Conservation (phyloP, 2,113 vertebrate genomes). For the Atherinomorus stipes region DNA sequence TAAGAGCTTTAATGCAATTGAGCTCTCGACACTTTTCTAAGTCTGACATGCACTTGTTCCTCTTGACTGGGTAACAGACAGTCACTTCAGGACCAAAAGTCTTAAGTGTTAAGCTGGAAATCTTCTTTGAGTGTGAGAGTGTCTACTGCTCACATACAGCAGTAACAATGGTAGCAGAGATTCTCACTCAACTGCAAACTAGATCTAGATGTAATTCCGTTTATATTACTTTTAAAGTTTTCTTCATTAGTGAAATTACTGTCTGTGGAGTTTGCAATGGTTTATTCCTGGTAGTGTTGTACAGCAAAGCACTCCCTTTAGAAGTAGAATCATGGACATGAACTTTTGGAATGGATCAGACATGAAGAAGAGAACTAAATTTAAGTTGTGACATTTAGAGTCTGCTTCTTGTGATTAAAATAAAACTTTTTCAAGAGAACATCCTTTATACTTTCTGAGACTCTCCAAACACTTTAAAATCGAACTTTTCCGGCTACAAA, state of each 20-base stretch:
- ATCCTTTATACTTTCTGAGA: neutral
- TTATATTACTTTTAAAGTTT: slow-evolving; percentile 43
- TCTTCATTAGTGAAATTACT: slow-evolving; percentile 23
- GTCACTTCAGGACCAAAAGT: slow-evolving; percentile 77
- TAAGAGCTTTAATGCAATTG: slow-evolving; percentile 84
- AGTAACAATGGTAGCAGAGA: slow-evolving; percentile 24
- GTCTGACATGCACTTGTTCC: slow-evolving; percentile 82
- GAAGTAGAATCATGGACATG: neutral
- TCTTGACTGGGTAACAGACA: slow-evolving; percentile 80
- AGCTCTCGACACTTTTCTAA: slow-evolving; percentile 78
- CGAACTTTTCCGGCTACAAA: neutral
- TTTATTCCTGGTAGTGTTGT: neutral
- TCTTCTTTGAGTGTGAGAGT: slow-evolving; percentile 57
- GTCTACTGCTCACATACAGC: slow-evolving; percentile 18
- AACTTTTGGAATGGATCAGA: slow-evolving; percentile 1
- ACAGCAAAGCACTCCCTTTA: neutral
- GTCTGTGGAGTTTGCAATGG: neutral
- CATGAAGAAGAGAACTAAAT: neutral
- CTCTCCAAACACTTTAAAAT: neutral
- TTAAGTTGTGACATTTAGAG: neutral
- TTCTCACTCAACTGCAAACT: slow-evolving; percentile 23
- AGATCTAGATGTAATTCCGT: slow-evolving; percentile 22
- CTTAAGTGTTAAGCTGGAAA: slow-evolving; percentile 78
- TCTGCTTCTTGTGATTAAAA: neutral
- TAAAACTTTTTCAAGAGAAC: neutral